Evolutionary conservation across 2,797 vertebrate species (phyloP).

Genomic region (Pitangus sulphuratus): DNA sequence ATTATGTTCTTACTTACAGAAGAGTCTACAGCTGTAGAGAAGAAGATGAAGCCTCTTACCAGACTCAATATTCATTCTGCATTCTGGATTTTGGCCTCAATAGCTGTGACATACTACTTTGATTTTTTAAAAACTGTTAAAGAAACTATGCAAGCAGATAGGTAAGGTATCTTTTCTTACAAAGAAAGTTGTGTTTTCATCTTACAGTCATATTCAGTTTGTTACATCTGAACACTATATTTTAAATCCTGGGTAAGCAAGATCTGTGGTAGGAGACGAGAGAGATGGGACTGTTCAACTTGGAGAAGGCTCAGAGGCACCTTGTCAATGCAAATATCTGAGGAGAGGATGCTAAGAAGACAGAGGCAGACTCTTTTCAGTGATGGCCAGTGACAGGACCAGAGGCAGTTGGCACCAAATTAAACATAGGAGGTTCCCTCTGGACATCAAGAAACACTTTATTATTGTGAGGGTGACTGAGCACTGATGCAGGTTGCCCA

Average conservation of each 20-base stretch:
- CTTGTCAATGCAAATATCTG: not conserved
- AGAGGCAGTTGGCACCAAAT: not conserved
- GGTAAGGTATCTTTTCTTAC: constrained; percentile 74
- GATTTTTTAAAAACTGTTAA: constrained; percentile 88
- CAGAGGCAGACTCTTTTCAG: not conserved
- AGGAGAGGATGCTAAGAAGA: not conserved
- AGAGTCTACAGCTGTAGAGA: constrained; percentile 75
- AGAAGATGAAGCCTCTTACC: constrained; percentile 80
- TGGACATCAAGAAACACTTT: not conserved
- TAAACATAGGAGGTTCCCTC: not conserved
- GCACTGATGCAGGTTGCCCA: not conserved
- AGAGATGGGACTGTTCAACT: not conserved
- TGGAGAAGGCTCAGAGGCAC: not conserved
- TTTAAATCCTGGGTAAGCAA: not conserved
- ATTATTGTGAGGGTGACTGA: not conserved
- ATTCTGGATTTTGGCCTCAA: constrained; percentile 92
- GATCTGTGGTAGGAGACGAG: not conserved
- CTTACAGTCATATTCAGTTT: not conserved
- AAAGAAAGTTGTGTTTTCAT: not conserved
- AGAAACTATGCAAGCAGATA: constrained; percentile 84
- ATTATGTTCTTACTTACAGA: constrained; percentile 75
- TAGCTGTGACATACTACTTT: constrained; percentile 89
- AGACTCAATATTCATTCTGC: constrained; percentile 91
- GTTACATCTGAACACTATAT: not conserved
- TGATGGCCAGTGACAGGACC: not conserved